Base-by-base conservation (phyloP, 1,140 invertebrate species). In the Dryas iulia region DNA sequence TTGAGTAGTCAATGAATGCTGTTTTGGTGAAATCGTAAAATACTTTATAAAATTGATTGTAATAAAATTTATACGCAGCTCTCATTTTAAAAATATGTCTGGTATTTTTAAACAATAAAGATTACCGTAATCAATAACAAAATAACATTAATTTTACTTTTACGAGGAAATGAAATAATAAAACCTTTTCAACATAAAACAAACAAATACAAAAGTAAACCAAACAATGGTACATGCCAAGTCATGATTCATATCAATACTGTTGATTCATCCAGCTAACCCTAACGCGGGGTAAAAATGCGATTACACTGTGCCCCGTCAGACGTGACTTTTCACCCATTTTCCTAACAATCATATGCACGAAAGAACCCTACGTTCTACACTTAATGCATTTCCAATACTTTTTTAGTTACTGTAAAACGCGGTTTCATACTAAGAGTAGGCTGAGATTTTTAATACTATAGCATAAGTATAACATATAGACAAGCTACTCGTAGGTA, bases 311-410 rank as follows among this genome's bases (percentile, higher is more conserved):
- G 24, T 23, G 25, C 12, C 23, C 25, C 24, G 23, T 57, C 69
- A 52, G 54, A 74, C 73, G 73, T 72, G 73, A 72, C 73, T 69
- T 74, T 74, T 66, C 63, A 72, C 39, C 77, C 65, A 74, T 77
- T 81, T 78, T 71, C 75, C 69, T 79, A 80, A 73, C 74, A 82
- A 81, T 82, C 79, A 82, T 64, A 71, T 71, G 63, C 72, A 73
- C 66, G 71, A 69, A 30, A 63, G 26, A 25, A 56, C 61, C 59
- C 35, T 24, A 54, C 60, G 31, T 69, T 54, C 28, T n/a, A 39
- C 39, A 33, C 61, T 14, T 61, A 52, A 63, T 67, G 68, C 59
- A 67, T 71, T 65, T 52, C 59, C 59, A 61, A 67, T 47, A 47
- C 39, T 47, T 21, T 47, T n/a, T 47, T 47, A 14, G 18, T 21